Base-by-base conservation (phyloP, 2,113 vertebrate genomes). In the Lates calcarifer region DNA sequence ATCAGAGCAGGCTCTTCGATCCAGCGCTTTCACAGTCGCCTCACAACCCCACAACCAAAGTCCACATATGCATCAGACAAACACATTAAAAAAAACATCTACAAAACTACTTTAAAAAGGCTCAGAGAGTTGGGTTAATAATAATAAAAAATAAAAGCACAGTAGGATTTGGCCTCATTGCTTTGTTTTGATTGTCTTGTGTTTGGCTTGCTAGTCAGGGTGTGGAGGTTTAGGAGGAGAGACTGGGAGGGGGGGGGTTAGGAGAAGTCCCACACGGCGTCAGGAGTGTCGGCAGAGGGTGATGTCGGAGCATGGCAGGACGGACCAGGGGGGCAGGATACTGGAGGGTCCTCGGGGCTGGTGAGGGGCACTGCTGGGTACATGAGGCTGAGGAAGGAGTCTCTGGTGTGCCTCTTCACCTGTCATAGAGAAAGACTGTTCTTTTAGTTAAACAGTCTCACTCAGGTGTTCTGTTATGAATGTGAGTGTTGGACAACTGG, bases 391-490 rank as follows among this genome's bases (percentile, higher is more conserved):
- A 98, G 95, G 60, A 99, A 95, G 35, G 96, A 96, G 86, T 95
- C 96, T 88, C 92, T 94, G 79, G 94, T 97, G 90, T 97, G 96
- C 83, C 96, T 96, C 94, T 96, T 98, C 89, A 98, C 96, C 98
- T 99, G 95, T 3, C 47, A 64, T 12, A 72, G 61, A 94, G 33
- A 6, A 33, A 33, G 33, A 33, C 6, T 33, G 33, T 33, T 3
- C 6, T 3, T 33, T 33, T 33, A 33, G 33, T 35, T 35, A 37
- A 6, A 9, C 10, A 37, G 35, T 37, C 35, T 9, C 35, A 37
- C 35, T 9, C 6, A 37, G 35, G 35, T 37, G 35, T 37, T 37
- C 35, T 37, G 35, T 37, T 37, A 9, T 37, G 10, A 37, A 9
- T 37, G 35, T 37, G 10, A 37, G 35, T 37, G 10, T 5, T 37